Evolutionary conservation across 2,888 invertebrate genomes (phyloP).

Genomic region (Dasysyrphus tricinctus): DNA sequence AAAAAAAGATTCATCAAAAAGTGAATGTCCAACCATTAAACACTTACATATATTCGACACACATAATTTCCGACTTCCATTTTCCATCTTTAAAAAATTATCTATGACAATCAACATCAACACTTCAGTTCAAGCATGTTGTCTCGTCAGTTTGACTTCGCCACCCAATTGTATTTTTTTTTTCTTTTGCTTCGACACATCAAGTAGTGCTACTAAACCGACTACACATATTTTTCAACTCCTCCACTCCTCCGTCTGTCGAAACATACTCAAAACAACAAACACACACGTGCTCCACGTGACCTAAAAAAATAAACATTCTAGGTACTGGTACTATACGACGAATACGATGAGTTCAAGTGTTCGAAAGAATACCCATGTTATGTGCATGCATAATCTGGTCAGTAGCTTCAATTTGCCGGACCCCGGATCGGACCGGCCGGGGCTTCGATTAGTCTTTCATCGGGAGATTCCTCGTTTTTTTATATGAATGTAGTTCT

Average conservation of each 20-base stretch:
- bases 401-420: conserved; percentile 53
- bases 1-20: not conserved
- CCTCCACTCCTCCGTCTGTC: not conserved
- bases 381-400: conserved; percentile 53
- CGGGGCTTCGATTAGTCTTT: conserved; percentile 51
- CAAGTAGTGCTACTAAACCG: too few species aligned
- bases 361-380: not conserved
- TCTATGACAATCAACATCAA: not conserved
- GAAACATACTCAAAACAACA: conserved; percentile 14
- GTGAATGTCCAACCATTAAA: too few species aligned
- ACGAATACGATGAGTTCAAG: conserved; percentile 14
- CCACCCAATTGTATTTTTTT: too few species aligned
- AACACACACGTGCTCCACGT: conserved; percentile 71
- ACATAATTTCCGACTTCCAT: not conserved
- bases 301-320: conserved; percentile 59
- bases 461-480: conserved; percentile 29
- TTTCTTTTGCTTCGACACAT: too few species aligned
- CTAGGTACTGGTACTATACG: not conserved
- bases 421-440: conserved; percentile 30
- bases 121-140: too few species aligned
- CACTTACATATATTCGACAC: not conserved
- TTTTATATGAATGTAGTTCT: not conserved
- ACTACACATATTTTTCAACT: not conserved
- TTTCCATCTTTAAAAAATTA: not conserved
- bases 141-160: too few species aligned